A percentile compares a stretch with the other conserved stretches of the same genome.
phyloP scores from a whole-genome alignment of 2,797 vertebrate genomes.

The Squalus acanthias region DNA sequence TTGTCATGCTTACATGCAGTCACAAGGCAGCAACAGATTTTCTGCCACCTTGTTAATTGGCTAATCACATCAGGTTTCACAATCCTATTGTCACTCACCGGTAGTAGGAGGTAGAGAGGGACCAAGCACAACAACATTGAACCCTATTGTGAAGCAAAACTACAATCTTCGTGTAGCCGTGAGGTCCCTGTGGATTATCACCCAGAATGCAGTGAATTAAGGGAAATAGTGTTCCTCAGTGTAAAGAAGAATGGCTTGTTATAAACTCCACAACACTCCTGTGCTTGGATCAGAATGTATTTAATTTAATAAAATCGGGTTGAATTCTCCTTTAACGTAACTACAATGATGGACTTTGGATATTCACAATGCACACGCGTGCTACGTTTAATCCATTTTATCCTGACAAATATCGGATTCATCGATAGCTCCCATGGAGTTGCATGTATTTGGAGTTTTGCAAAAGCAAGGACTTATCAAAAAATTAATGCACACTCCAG shows the following conservation, averaged over 20 bases:
- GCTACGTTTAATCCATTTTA: slow-evolving; percentile 11
- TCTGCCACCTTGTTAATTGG: too few species aligned
- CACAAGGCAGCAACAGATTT: too few species aligned
- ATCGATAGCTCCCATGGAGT: slow-evolving; percentile 43
- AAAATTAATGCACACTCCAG: not conserved
- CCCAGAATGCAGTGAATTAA: not conserved
- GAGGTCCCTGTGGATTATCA: not conserved
- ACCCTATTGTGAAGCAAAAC: too few species aligned
- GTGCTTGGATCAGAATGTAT: not conserved
- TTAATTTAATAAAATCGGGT: too few species aligned
- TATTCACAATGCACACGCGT: slow-evolving; percentile 43
- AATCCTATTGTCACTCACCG: too few species aligned
- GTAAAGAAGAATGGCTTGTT: not conserved
- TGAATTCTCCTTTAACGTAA: not conserved
- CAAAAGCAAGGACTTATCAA: not conserved
- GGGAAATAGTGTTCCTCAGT: not conserved
- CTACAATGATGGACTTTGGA: slow-evolving; percentile 41
- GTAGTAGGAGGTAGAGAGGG: too few species aligned
- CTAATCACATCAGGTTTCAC: too few species aligned
- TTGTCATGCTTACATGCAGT: too few species aligned
- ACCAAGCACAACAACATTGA: too few species aligned
- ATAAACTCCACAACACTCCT: not conserved
- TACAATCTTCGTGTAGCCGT: too few species aligned
- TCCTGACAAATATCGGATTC: slow-evolving; percentile 42
- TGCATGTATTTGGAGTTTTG: not conserved